Conservation (phyloP, 2,888 invertebrate genomes). For the Dysmachus trigonus region DNA sequence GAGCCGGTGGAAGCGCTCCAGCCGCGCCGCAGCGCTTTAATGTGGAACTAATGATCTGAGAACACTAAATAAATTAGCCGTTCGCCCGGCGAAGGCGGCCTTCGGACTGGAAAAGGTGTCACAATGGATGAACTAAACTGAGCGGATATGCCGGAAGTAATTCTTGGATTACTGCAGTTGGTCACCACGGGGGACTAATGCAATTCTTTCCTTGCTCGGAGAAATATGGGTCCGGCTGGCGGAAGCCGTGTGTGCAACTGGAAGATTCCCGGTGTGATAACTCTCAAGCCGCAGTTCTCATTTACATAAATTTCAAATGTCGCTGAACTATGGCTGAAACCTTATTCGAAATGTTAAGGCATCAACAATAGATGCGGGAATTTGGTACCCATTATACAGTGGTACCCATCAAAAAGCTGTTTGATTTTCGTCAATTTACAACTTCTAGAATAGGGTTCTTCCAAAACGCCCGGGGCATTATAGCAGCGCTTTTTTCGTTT, state of each 20-base stretch:
- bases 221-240: background rate
- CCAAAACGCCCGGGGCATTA: too few species aligned
- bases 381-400: background rate
- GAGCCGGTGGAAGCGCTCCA: background rate
- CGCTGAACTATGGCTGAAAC: background rate
- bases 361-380: background rate
- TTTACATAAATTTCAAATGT: background rate
- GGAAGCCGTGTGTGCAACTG: background rate
- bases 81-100: background rate
- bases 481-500: too few species aligned
- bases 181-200: background rate
- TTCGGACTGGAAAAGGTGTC: slow-evolving; percentile 15
- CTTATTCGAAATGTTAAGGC: background rate
- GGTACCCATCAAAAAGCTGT: too few species aligned
- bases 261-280: background rate
- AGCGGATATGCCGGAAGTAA: slow-evolving; percentile 12
- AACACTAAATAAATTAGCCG: slow-evolving; percentile 46
- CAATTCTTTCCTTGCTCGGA: background rate
- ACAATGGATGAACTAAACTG: slow-evolving; percentile 13
- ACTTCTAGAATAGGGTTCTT: too few species aligned
- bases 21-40: slow-evolving; percentile 36
- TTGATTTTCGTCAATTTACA: background rate
- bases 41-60: slow-evolving; percentile 47
- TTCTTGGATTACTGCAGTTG: slow-evolving; percentile 30
- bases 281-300: background rate